Evolutionary conservation across 1,140 invertebrate species (phyloP).

Genomic region (Solenopsis fugax): DNA sequence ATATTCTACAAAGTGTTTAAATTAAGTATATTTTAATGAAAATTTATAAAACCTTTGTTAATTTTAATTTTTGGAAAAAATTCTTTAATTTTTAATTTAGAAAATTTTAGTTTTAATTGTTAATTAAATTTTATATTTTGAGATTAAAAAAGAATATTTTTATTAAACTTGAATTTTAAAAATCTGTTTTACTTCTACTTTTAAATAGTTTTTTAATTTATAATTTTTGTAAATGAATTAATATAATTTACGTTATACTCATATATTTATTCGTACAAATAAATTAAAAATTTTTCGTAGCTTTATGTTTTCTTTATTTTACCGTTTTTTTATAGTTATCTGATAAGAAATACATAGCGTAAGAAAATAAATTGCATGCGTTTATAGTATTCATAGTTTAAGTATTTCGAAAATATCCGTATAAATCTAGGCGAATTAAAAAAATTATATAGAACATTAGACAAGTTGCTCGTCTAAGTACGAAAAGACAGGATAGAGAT

Average conservation of each 20-base stretch:
- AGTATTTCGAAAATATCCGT: neutral
- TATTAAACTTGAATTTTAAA: neutral
- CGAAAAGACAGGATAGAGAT: neutral
- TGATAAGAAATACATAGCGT: neutral
- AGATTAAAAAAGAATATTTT: neutral
- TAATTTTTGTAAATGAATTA: neutral
- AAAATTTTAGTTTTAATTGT: neutral
- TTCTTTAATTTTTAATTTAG: neutral
- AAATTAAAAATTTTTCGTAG: neutral
- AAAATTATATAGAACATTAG: constrained; percentile 7
- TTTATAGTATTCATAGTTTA: neutral
- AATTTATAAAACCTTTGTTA: neutral
- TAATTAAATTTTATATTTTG: neutral
- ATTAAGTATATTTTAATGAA: neutral
- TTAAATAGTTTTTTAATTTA: neutral
- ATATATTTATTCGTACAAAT: too few relatives aligned
- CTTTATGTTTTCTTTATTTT: neutral
- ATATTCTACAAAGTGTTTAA: neutral
- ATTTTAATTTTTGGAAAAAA: neutral
- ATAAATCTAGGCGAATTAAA: constrained; percentile 20
- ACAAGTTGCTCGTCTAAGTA: constrained; percentile 16
- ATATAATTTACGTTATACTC: too few relatives aligned
- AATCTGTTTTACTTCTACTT: neutral
- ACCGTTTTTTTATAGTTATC: neutral
- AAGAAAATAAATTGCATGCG: neutral